Percentiles rank a stretch among this genome's conserved stretches.
These are phyloP conservation scores for Campylorhamphus procurvoides DNA, from an alignment of 2,113 vertebrate species.

Conservation along the genomic window DNA sequence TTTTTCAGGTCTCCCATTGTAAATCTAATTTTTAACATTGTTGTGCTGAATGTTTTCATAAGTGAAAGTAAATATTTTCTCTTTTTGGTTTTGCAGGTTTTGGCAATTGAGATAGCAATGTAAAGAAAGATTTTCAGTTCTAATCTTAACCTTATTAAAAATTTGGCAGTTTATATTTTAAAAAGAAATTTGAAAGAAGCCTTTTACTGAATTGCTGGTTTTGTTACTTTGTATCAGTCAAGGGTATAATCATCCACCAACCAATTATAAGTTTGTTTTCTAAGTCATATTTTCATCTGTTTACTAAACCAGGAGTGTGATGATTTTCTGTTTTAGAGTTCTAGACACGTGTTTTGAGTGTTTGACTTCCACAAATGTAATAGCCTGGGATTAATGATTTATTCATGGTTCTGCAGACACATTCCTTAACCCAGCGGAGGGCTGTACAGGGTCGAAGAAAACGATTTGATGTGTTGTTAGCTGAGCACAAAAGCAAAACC, in stretches of 20 bases:
- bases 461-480: constrained; percentile 94
- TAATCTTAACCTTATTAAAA: background rate
- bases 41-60: background rate
- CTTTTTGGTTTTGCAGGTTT: background rate
- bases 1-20: background rate
- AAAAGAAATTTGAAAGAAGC: background rate
- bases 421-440: constrained; percentile 99
- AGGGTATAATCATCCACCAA: background rate
- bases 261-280: background rate
- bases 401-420: constrained; percentile 83
- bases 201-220: background rate
- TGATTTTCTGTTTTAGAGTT: background rate
- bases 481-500: constrained; percentile 97
- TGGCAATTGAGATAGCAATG: background rate
- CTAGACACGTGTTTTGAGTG: background rate
- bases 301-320: background rate
- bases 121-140: background rate
- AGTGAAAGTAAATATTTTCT: background rate
- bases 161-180: background rate
- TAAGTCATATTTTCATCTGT: background rate
- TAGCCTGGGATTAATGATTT: constrained; percentile 39
- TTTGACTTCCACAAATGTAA: background rate
- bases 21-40: background rate
- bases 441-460: constrained; percentile 97
- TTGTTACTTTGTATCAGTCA: background rate